Evolutionary conservation across 2,113 vertebrate species (phyloP), one percentile per base, ranked within the genome.

Genomic region (Hoplias malabaricus): DNA sequence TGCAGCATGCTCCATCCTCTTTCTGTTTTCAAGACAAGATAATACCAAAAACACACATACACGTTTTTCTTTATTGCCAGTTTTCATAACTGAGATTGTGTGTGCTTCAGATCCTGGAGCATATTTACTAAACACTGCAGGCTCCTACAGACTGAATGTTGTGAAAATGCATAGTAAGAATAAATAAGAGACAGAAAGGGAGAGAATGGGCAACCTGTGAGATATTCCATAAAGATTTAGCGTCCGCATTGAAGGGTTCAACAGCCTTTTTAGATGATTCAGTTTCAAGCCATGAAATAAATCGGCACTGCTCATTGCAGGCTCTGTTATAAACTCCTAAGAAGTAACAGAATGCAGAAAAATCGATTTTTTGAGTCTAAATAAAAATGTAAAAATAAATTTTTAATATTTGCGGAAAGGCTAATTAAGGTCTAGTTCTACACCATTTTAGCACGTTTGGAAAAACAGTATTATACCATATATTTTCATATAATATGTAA

Each of bases 241-340:
- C 29, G 5, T 34, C 16, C 31, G 67, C 48, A 92, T 73, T n/a
- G 82, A 50, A 25, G 81, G 75, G 76, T 92, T 91, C 46, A 91
- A 80, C 12, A 87, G 1, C 61, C 78, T 16, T 10, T 82, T 61
- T 54, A 77, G 16, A 36, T 1, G 29, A 62, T 72, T 59, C 14
- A n/a, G 75, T 33, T 61, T 82, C 71, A 42, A 4, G 86, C 87
- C 50, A 34, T 16, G 62, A 23, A 16, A 1, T 19, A 27, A 13
- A 19, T n/a, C 56, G 19, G 46, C 61, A 16, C 67, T 77, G 10
- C 21, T 11, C n/a, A 85, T 13, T 1, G 76, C 4, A 2, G 84
- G 80, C 67, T 92, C 88, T 33, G 88, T 29, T 46, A 88, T 43
- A 9, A 83, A 54, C 2, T 88, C 90, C 62, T 77, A n/a, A 62